phyloP scores from a whole-genome alignment of 2,888 invertebrate species.

The Hirtodrosophila trivittata region DNA sequence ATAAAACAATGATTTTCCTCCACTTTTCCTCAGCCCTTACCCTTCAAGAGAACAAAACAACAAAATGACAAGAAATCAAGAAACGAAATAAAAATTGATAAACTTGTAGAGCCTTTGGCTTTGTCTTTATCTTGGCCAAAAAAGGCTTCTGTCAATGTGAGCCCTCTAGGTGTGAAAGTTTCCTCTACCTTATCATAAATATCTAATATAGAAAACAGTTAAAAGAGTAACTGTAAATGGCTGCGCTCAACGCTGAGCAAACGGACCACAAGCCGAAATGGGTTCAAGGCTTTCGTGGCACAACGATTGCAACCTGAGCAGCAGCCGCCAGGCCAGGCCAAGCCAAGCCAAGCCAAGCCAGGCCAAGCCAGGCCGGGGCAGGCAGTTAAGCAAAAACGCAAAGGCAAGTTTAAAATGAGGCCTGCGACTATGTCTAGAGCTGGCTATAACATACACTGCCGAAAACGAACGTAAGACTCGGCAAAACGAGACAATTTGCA shows the following conservation, averaged over 20 bases:
- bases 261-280: constrained; percentile 28
- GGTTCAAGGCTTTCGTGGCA: constrained; percentile 58
- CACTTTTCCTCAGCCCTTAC: too few species aligned
- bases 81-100: too few species aligned
- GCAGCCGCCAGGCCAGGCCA: constrained; percentile 9
- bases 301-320: constrained; percentile 45
- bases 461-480: constrained; percentile 60
- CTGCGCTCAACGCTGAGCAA: constrained; percentile 7
- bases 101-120: too few species aligned
- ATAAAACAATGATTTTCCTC: too few species aligned
- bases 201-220: too few species aligned
- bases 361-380: constrained; percentile 13
- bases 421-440: constrained; percentile 53
- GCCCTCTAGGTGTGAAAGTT: constrained; percentile 1
- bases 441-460: constrained; percentile 55
- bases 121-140: too few species aligned
- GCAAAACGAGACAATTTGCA: constrained; percentile 75
- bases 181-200: too few species aligned
- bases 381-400: constrained; percentile 18
- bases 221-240: neutral
- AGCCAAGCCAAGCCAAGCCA: constrained; percentile 1
- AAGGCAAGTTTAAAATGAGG: constrained; percentile 61
- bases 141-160: too few species aligned
- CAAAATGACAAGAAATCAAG: too few species aligned
- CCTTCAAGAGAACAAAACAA: too few species aligned